Percentiles rank a stretch among this genome's conserved stretches.
These are phyloP conservation scores for Netelia fuscicornis DNA, from an alignment of 2,888 invertebrate species.

Conservation along the genomic window DNA sequence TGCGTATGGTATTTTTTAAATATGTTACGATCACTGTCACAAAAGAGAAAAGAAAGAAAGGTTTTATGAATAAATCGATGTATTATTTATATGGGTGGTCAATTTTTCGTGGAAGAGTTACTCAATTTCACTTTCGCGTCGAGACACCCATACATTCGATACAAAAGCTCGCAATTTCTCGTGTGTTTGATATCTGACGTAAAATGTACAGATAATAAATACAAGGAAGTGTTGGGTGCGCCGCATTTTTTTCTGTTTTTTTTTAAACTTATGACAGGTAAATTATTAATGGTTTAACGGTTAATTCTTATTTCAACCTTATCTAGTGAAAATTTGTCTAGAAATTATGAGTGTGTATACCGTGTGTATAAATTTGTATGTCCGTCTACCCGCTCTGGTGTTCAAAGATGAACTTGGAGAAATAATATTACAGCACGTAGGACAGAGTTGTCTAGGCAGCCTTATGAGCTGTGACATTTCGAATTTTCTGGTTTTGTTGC, in stretches of 20 bases:
- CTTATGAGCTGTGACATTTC: constrained; percentile 68
- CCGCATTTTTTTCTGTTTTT: constrained; percentile 47
- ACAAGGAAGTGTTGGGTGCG: constrained; percentile 75
- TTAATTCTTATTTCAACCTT: constrained; percentile 75
- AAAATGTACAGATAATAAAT: constrained; percentile 83
- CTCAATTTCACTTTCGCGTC: constrained; percentile 60
- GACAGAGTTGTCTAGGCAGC: constrained; percentile 67
- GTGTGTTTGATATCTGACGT: constrained; percentile 38
- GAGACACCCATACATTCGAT: constrained; percentile 69
- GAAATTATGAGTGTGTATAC: constrained; percentile 76
- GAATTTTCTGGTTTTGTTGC: constrained; percentile 50
- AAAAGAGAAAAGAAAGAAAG: constrained; percentile 10
- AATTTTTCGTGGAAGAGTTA: constrained; percentile 43
- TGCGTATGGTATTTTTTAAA: constrained; percentile 26
- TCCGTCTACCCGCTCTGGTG: constrained; percentile 15
- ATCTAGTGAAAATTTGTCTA: constrained; percentile 83
- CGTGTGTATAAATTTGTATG: constrained; percentile 25
- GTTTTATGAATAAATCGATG: constrained; percentile 31
- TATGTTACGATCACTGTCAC: constrained; percentile 38
- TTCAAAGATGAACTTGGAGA: constrained; percentile 74
- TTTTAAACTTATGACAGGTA: constrained; percentile 38
- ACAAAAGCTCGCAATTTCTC: constrained; percentile 73
- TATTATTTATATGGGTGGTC: constrained; percentile 12
- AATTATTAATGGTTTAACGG: constrained; percentile 62
- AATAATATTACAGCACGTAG: constrained; percentile 80